Conservation (phyloP, 2,888 invertebrate species). For the Romanomermis culicivorax region DNA sequence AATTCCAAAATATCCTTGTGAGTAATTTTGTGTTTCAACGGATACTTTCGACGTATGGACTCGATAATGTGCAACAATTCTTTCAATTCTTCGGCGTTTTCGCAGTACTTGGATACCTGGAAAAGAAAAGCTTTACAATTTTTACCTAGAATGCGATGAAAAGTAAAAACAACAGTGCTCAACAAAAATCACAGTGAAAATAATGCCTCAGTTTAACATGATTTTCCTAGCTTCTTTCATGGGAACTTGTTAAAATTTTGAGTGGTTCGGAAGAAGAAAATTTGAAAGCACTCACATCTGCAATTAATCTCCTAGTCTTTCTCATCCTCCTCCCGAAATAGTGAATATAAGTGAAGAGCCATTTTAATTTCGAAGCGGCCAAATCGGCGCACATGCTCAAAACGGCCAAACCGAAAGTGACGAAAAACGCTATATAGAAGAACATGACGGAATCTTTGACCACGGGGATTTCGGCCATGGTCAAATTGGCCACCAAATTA, state of each 20-base stretch:
- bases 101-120: not conserved
- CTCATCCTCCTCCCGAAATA: slow-evolving; percentile 24
- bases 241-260: too few relatives aligned
- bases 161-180: too few relatives aligned
- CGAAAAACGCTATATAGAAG: slow-evolving; percentile 25
- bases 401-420: slow-evolving; percentile 26
- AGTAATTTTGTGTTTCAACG: slow-evolving; percentile 24
- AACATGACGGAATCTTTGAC: slow-evolving; percentile 22
- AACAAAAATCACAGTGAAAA: too few relatives aligned
- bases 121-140: not conserved
- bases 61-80: slow-evolving; percentile 26
- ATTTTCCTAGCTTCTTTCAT: too few relatives aligned
- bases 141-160: too few relatives aligned
- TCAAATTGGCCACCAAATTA: slow-evolving; percentile 27
- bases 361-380: slow-evolving; percentile 25
- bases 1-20: slow-evolving; percentile 19
- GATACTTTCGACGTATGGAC: slow-evolving; percentile 22
- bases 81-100: slow-evolving; percentile 17
- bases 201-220: too few relatives aligned
- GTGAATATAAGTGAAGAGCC: slow-evolving; percentile 21
- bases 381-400: slow-evolving; percentile 28
- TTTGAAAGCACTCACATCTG: too few relatives aligned
- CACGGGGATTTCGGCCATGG: slow-evolving; percentile 27
- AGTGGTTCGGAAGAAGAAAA: too few relatives aligned
- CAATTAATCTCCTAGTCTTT: not conserved